Evolutionary conservation across 1,140 invertebrate genomes (phyloP), one percentile per base, ranked within the genome.

Genomic region (Hermetia illucens): DNA sequence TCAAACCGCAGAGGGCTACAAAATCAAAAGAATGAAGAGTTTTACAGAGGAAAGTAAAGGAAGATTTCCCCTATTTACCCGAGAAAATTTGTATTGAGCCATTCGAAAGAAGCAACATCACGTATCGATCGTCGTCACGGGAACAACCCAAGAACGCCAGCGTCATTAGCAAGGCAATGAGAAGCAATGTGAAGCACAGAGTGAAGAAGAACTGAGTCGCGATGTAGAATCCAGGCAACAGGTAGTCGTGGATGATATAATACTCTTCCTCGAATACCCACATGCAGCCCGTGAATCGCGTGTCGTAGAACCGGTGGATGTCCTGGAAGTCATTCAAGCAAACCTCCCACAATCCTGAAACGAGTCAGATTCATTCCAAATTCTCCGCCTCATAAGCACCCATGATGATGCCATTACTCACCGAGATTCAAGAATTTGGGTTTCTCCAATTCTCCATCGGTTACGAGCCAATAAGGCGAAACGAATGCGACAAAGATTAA

Each of bases 211-310:
- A 84, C 58, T 96, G 89, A 3, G 87, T 88, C 0, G 83, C 77
- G 27, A 95, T 81, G 52, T 94, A 95, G 66, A 94, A 96, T 30
- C 82, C 80, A 25, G 82, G 81, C 44, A 87, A 53, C 10, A 90
- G 62, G 39, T 85, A 74, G 44, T 88, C 79, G 49, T 83, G 77
- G 44, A 88, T 83, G 40, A 90, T 88, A 50, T 89, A 88, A 52
- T 85, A 90, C 65, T 92, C 89, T 60, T 92, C 86, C 64, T 89
- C 82, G 50, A 92, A 87, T 18, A 93, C 78, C 85, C 87, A 93
- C 78, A 86, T 85, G 53, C 89, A 94, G 1, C 79, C 81, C 21
- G 63, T 70, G 49, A 90, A 89, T 35, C 66, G 62, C 3, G 72
- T 78, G 44, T 91, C 87, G 51, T 82, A 85, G 47, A 72, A 72